Evolutionary conservation across 1,140 invertebrate species (phyloP).

Genomic region (Homarus americanus): DNA sequence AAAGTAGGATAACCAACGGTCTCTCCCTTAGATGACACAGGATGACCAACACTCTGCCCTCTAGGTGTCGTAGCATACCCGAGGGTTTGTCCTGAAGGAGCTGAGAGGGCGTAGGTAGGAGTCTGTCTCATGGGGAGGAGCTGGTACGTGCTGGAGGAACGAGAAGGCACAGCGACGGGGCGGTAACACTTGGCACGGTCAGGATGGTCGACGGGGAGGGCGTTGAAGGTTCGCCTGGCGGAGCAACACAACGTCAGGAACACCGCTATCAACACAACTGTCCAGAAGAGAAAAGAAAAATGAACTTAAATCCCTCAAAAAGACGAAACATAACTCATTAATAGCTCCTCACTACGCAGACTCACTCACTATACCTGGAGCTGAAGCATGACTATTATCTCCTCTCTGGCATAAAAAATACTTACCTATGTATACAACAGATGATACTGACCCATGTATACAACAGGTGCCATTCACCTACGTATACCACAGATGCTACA

Average conservation of each 20-base stretch:
- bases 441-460: too few relatives aligned
- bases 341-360: too few relatives aligned
- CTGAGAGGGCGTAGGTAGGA: neutral
- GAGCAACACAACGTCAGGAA: conserved; percentile 18
- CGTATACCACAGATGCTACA: too few relatives aligned
- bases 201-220: conserved; percentile 11
- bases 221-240: neutral
- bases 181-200: neutral
- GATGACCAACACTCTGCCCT: neutral
- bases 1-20: neutral
- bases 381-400: too few relatives aligned
- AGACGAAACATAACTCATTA: too few relatives aligned
- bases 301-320: neutral
- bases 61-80: neutral
- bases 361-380: too few relatives aligned
- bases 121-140: conserved; percentile 18
- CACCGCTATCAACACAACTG: conserved; percentile 20
- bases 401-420: too few relatives aligned
- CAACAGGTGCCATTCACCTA: too few relatives aligned
- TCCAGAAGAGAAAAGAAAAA: neutral
- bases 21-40: neutral
- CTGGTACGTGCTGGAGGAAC: conserved; percentile 27
- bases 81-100: neutral
- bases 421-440: too few relatives aligned
- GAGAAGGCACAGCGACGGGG: neutral